These are phyloP conservation scores for Hippocampus mohnikei DNA, from an alignment of 2,113 vertebrate genomes.

Conservation along the genomic window DNA sequence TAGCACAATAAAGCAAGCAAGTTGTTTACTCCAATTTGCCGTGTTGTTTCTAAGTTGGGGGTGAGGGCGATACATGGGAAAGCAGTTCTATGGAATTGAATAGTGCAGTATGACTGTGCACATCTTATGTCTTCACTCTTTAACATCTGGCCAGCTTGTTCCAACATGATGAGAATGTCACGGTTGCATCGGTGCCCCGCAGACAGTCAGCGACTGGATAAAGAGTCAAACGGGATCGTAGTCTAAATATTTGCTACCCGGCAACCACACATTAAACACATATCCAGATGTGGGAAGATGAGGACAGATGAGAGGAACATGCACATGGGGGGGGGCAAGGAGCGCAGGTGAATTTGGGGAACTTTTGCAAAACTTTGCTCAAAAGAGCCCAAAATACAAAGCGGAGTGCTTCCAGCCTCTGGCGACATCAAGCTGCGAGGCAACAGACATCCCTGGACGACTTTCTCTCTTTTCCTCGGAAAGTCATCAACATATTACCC, in stretches of 20 bases:
- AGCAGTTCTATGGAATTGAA: too few relatives aligned
- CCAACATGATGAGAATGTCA: conserved; percentile 23
- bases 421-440: conserved; percentile 57
- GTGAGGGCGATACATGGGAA: too few relatives aligned
- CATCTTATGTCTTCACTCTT: not conserved
- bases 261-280: not conserved
- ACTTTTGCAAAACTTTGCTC: conserved; percentile 26
- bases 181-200: conserved; percentile 21
- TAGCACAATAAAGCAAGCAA: too few relatives aligned
- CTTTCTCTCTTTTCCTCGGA: conserved; percentile 12
- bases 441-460: conserved; percentile 68
- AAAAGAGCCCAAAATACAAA: conserved; percentile 30
- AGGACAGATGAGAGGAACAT: not conserved
- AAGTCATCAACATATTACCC: conserved; percentile 1
- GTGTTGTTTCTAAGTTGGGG: too few relatives aligned
- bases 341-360: conserved; percentile 9
- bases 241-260: conserved; percentile 55
- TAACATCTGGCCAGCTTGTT: conserved; percentile 11
- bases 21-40: too few relatives aligned
- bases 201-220: conserved; percentile 13
- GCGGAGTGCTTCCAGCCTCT: not conserved
- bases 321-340: not conserved
- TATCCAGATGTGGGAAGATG: conserved; percentile 29
- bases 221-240: conserved; percentile 22
- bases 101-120: not conserved